phyloP scores from a whole-genome alignment of 2,888 invertebrate genomes.

The Opisthograptis luteolata region DNA sequence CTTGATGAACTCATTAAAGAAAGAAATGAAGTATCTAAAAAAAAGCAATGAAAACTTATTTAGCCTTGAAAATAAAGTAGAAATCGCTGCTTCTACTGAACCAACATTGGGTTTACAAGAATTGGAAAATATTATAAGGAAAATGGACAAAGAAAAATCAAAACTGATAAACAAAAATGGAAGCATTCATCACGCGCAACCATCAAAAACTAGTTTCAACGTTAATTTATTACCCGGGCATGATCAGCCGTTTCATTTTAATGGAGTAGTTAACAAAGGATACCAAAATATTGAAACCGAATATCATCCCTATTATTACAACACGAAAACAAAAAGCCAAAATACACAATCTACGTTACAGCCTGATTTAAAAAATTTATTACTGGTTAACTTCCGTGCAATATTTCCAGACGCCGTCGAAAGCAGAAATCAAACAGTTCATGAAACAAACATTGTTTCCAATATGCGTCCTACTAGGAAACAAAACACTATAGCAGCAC shows the following conservation, averaged over 20 bases:
- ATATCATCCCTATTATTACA: background rate
- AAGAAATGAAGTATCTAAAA: conserved; percentile 45
- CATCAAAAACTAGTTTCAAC: conserved; percentile 50
- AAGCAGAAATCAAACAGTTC: conserved; percentile 2
- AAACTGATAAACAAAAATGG: conserved; percentile 28
- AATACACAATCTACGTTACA: background rate
- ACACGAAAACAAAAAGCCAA: background rate
- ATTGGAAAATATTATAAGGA: conserved; percentile 67
- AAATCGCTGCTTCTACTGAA: conserved; percentile 52
- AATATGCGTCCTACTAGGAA: conserved; percentile 8
- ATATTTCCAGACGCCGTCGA: background rate
- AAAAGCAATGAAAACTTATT: conserved; percentile 62
- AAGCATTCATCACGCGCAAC: conserved; percentile 2
- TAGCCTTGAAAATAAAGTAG: conserved; percentile 69
- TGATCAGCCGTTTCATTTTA: conserved; percentile 5
- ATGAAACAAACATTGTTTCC: background rate
- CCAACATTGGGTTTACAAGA: conserved; percentile 59
- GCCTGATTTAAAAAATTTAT: background rate
- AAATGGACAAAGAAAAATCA: conserved; percentile 45
- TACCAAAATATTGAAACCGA: conserved; percentile 3
- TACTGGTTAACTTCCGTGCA: background rate
- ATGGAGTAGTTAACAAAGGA: conserved; percentile 4
- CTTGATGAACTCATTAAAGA: conserved; percentile 34
- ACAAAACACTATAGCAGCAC: background rate
- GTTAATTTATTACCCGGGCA: conserved; percentile 56